Evolutionary conservation across 2,113 vertebrate genomes (phyloP).

Genomic region (Gulo gulo): DNA sequence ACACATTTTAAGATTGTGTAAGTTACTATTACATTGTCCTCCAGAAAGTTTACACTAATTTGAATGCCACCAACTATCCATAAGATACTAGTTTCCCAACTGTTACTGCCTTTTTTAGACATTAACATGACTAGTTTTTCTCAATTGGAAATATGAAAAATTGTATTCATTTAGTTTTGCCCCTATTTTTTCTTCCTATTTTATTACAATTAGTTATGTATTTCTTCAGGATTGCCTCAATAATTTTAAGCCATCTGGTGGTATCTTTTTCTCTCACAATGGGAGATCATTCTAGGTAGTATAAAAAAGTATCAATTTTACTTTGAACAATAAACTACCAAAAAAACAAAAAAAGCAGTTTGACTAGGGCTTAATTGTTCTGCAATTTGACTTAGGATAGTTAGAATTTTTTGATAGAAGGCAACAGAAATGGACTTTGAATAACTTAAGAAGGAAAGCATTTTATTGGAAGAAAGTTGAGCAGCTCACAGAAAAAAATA

Average conservation of each 20-base stretch:
- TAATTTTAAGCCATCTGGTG: not conserved
- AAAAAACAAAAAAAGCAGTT: not conserved
- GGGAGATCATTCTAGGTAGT: not conserved
- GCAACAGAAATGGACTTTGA: not conserved
- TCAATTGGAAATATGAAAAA: not conserved
- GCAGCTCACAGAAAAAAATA: not conserved
- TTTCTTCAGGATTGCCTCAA: not conserved
- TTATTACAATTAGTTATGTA: not conserved
- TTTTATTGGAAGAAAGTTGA: not conserved
- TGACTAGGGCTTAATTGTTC: not conserved
- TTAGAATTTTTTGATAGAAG: not conserved
- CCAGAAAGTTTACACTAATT: not conserved
- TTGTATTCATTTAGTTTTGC: not conserved
- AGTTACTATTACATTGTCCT: not conserved
- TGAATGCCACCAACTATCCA: not conserved
- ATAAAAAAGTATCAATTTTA: not conserved
- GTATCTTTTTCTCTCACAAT: not conserved
- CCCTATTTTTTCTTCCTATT: not conserved
- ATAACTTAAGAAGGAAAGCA: not conserved
- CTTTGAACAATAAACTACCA: not conserved
- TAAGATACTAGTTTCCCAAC: not conserved
- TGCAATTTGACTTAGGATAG: not conserved
- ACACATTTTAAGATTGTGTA: not conserved
- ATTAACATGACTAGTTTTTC: not conserved
- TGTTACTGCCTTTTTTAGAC: not conserved